A percentile compares a stretch with the other conserved stretches of the same genome.
These are phyloP conservation scores for Steinernema scapterisci DNA, from an alignment of 2,888 invertebrate species.

Conservation along the genomic window DNA sequence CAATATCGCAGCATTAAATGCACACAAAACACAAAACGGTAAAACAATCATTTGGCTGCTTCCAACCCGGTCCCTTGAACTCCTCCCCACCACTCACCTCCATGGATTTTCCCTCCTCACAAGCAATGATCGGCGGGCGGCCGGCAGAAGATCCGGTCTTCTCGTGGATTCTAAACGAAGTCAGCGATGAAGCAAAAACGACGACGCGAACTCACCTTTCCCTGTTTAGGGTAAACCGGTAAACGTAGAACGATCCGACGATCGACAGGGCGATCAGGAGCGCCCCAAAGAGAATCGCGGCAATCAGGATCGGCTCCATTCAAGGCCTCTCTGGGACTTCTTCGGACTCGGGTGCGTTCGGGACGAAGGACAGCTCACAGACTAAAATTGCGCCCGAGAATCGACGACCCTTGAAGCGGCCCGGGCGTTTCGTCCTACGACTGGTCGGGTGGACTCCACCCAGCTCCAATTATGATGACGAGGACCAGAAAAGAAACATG, in stretches of 20 bases:
- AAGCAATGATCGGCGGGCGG: not conserved
- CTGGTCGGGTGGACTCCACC: not conserved
- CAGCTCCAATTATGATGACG: conserved; percentile 12
- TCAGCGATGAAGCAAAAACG: too few relatives aligned
- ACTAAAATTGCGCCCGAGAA: not conserved
- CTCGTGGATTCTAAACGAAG: not conserved
- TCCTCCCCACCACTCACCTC: not conserved
- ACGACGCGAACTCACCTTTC: not conserved
- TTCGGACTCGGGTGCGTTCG: not conserved
- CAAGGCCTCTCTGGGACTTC: not conserved
- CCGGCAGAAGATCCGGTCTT: not conserved
- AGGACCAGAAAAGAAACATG: conserved; percentile 14
- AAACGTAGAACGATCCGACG: conserved; percentile 24
- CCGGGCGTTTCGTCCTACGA: not conserved
- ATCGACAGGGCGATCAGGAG: conserved; percentile 11
- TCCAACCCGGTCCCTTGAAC: too few relatives aligned
- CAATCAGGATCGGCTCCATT: conserved; percentile 25
- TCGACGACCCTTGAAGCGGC: not conserved
- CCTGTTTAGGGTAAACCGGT: not conserved
- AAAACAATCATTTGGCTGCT: too few relatives aligned
- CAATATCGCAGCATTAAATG: too few relatives aligned
- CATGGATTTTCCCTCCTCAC: not conserved
- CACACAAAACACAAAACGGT: too few relatives aligned
- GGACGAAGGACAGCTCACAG: not conserved
- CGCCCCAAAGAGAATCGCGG: conserved; percentile 17